Conservation (phyloP, 2,888 invertebrate genomes). For the Euspilapteryx auroguttella region DNA sequence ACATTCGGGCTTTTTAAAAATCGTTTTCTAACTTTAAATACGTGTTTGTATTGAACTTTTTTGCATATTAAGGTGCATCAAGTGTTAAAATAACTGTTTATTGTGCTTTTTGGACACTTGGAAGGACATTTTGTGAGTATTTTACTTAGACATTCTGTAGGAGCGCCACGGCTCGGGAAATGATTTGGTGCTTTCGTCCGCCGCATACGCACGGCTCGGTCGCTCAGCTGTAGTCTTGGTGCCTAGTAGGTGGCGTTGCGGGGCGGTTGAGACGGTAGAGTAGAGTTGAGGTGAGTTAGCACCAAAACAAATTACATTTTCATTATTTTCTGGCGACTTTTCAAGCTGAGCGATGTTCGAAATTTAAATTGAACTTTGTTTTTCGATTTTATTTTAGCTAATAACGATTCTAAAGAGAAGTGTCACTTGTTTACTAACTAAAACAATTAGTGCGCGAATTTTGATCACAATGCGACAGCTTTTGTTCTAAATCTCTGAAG, state of each 20-base stretch:
- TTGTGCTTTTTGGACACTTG: conserved; percentile 52
- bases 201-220: conserved; percentile 61
- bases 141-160: conserved; percentile 55
- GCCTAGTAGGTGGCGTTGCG: conserved; percentile 61
- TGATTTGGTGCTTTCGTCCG: conserved; percentile 63
- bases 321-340: conserved; percentile 57
- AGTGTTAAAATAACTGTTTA: conserved; percentile 51
- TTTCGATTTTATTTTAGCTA: no score
- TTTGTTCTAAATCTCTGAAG: no score
- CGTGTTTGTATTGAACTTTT: conserved; percentile 62
- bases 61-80: conserved; percentile 57
- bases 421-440: no score
- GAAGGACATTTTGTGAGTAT: conserved; percentile 54
- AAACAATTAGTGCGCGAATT: conserved; percentile 36
- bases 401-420: no score
- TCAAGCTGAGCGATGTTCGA: no score
- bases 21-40: conserved; percentile 60
- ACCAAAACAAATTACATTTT: conserved; percentile 53
- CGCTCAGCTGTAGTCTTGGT: conserved; percentile 55
- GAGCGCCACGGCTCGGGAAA: conserved; percentile 63
- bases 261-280: conserved; percentile 23
- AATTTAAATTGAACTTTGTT: no score
- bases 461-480: conserved; percentile 23
- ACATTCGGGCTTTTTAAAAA: conserved; percentile 62
- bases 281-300: conserved; percentile 21